phyloP scores from a whole-genome alignment of 1,140 invertebrate genomes.

The Pentalonia nigronervosa region DNA sequence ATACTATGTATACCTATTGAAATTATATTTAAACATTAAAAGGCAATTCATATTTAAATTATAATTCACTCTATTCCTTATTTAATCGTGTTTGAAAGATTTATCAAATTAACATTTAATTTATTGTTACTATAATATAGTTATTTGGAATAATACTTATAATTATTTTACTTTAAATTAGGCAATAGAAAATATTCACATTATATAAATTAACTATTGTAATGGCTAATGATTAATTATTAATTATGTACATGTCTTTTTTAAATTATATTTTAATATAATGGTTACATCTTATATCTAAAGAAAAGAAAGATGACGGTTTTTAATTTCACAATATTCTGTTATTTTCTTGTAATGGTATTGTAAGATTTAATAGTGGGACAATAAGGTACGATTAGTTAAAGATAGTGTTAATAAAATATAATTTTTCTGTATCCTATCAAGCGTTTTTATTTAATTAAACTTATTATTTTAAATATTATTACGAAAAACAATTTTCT shows the following conservation, averaged over 20 bases:
- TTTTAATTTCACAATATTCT: neutral
- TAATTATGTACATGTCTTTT: neutral
- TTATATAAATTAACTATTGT: neutral
- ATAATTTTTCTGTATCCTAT: neutral
- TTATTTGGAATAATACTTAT: neutral
- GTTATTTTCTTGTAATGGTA: neutral
- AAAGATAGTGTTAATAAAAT: neutral
- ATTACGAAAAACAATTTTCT: no score
- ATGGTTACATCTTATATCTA: neutral
- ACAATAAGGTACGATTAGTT: neutral
- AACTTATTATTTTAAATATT: neutral
- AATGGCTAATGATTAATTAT: neutral
- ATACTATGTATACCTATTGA: neutral
- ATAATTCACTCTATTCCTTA: neutral
- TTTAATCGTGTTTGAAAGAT: neutral
- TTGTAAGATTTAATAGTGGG: neutral
- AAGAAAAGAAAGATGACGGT: neutral
- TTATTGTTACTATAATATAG: neutral
- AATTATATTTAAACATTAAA: neutral
- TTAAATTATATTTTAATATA: constrained; percentile 7
- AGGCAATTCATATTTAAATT: neutral
- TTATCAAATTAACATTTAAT: neutral
- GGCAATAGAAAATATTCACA: neutral
- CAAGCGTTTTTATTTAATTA: neutral
- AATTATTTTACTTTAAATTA: neutral